A percentile compares a stretch with the other conserved stretches of the same genome.
These are phyloP conservation scores for Biston betularia DNA, from an alignment of 2,888 invertebrate species.

Conservation along the genomic window DNA sequence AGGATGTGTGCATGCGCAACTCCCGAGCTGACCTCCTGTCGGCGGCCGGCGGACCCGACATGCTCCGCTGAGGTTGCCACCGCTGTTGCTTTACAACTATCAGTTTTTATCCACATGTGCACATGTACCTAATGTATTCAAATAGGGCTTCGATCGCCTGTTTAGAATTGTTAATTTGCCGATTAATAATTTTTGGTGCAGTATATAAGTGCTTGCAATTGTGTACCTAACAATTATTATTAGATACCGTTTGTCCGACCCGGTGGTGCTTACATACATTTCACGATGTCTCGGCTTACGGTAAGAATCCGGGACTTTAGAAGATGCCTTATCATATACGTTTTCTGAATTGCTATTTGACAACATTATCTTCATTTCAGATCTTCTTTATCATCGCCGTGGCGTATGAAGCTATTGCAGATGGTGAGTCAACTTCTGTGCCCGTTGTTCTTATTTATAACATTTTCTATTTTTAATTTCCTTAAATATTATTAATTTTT, in stretches of 20 bases:
- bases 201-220: conserved; percentile 79
- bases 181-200: conserved; percentile 76
- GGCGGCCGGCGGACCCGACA: conserved; percentile 47
- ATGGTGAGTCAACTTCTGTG: conserved; percentile 58
- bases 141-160: conserved; percentile 69
- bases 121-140: conserved; percentile 76
- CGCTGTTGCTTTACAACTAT: conserved; percentile 31
- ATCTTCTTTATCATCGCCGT: conserved; percentile 79
- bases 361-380: conserved; percentile 56
- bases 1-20: conserved; percentile 45
- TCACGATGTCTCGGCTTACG: conserved; percentile 78
- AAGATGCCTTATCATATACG: neutral
- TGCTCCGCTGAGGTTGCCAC: conserved; percentile 43
- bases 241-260: conserved; percentile 62
- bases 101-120: conserved; percentile 42
- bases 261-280: conserved; percentile 57
- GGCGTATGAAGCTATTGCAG: conserved; percentile 75
- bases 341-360: neutral
- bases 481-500: too few relatives aligned
- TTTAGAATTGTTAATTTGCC: conserved; percentile 80
- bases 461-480: neutral
- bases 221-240: conserved; percentile 63
- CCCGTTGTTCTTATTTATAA: neutral
- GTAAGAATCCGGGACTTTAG: conserved; percentile 56
- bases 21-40: conserved; percentile 4